phyloP scores from a whole-genome alignment of 2,797 vertebrate genomes.

The Sphenodon punctatus region DNA sequence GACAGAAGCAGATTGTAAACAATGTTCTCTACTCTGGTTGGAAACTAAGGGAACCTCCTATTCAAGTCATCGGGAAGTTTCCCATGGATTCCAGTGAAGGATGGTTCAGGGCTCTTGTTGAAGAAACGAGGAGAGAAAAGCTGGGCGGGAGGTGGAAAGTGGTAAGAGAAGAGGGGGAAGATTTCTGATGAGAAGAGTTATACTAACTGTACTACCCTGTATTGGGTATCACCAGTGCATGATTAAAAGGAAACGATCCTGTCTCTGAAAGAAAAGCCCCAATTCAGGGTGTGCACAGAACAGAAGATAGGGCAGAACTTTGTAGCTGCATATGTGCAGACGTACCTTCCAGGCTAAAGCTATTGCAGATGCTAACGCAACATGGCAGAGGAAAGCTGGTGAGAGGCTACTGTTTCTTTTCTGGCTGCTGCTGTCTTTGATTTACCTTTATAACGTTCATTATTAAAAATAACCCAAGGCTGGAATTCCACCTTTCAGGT shows the following conservation, averaged over 20 bases:
- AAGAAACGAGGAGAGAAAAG: neutral
- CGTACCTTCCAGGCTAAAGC: neutral
- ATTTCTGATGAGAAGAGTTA: constrained; percentile 8
- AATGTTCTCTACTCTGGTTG: neutral
- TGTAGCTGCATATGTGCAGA: neutral
- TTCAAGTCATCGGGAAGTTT: neutral
- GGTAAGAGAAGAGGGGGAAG: neutral
- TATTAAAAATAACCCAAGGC: neutral
- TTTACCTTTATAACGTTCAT: neutral
- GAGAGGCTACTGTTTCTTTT: neutral
- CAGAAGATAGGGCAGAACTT: neutral
- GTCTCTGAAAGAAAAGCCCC: constrained; percentile 72
- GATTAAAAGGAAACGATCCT: constrained; percentile 74
- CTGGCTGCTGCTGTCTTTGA: neutral
- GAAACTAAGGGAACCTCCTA: neutral
- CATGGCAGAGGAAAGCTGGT: neutral
- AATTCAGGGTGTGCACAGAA: constrained; percentile 28
- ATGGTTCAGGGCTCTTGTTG: neutral
- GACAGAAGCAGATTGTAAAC: neutral
- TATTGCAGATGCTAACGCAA: neutral
- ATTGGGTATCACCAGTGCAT: constrained; percentile 32
- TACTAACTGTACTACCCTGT: neutral
- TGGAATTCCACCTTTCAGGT: neutral
- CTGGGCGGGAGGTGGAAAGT: neutral
- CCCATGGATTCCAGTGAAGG: neutral